Evolutionary conservation across 2,797 vertebrate species (phyloP).

Genomic region (Xerus rutilus): DNA sequence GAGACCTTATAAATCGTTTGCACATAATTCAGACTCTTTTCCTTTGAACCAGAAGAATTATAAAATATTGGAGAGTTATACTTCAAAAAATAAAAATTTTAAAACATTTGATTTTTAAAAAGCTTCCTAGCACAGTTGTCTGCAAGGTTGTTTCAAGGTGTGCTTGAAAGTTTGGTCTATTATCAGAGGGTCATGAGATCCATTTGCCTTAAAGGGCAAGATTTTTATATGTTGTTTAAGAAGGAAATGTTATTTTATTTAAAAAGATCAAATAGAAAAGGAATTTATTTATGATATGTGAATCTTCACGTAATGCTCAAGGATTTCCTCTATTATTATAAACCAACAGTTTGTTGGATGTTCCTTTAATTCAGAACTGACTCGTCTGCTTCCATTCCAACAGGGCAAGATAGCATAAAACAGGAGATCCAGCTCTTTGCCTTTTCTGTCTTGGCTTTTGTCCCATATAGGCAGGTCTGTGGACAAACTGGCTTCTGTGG

Average conservation of each 20-base stretch:
- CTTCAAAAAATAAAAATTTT: slow-evolving; percentile 15
- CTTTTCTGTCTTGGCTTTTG: slow-evolving; percentile 63
- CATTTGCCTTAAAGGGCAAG: neutral
- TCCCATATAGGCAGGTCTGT: slow-evolving; percentile 56
- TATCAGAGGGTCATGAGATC: neutral
- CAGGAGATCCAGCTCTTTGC: neutral
- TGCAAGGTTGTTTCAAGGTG: slow-evolving; percentile 4
- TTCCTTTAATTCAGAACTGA: neutral
- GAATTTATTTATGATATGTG: neutral
- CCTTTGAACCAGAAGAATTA: neutral
- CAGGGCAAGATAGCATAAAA: slow-evolving; percentile 48
- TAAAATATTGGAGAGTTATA: neutral
- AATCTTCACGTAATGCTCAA: neutral
- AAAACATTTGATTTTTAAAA: neutral
- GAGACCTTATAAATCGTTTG: slow-evolving; percentile 9
- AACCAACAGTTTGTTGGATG: neutral
- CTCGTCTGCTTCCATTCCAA: slow-evolving; percentile 39
- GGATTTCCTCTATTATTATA: neutral
- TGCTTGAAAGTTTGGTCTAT: slow-evolving; percentile 2
- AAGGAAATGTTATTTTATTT: slow-evolving; percentile 32
- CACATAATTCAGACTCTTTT: slow-evolving; percentile 8
- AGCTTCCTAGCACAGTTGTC: neutral
- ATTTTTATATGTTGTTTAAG: neutral
- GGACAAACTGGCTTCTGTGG: slow-evolving; percentile 6
- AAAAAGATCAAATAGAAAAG: neutral